phyloP scores from a whole-genome alignment of 37 sponge, comb jelly and placozoan genomes.

The Oscarella lobularis region DNA sequence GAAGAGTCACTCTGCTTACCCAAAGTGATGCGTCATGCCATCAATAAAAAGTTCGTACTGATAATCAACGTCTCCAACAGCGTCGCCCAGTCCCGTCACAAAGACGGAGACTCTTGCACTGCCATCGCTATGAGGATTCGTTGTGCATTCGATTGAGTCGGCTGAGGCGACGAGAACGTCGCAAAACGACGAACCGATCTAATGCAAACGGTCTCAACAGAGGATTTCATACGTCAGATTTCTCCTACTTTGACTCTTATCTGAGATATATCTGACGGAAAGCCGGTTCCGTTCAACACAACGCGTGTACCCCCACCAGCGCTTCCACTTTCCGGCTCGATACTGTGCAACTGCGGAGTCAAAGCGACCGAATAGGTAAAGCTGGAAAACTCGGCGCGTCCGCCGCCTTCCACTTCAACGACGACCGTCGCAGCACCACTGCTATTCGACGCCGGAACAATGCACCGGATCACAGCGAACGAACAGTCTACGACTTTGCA shows the following conservation, averaged over 20 bases:
- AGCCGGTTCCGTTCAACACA: conserved; percentile 10
- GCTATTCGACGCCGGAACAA: conserved; percentile 10
- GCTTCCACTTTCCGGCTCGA: conserved; percentile 25
- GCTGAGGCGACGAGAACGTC: conserved; percentile 6
- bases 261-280: neutral
- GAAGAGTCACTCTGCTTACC: conserved; percentile 22
- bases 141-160: conserved; percentile 27
- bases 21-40: conserved; percentile 18
- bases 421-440: conserved; percentile 22
- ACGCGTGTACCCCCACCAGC: conserved; percentile 25
- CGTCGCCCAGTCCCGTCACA: conserved; percentile 14
- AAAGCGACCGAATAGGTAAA: too few relatives aligned
- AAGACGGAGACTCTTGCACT: conserved; percentile 12
- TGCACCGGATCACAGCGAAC: conserved; percentile 6
- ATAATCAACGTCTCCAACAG: conserved; percentile 15
- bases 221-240: too few relatives aligned
- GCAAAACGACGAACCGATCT: conserved; percentile 41
- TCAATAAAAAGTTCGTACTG: conserved; percentile 17
- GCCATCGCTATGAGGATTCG: conserved; percentile 27
- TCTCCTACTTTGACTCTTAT: conserved; percentile 8
- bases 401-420: conserved; percentile 6
- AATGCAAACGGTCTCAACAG: conserved; percentile 5
- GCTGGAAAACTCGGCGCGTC: too few relatives aligned
- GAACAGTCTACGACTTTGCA: conserved; percentile 13
- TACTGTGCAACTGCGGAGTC: too few relatives aligned